These are phyloP conservation scores for Drosophila gunungcola DNA, from an alignment of 1,140 invertebrate genomes.

Conservation along the genomic window DNA sequence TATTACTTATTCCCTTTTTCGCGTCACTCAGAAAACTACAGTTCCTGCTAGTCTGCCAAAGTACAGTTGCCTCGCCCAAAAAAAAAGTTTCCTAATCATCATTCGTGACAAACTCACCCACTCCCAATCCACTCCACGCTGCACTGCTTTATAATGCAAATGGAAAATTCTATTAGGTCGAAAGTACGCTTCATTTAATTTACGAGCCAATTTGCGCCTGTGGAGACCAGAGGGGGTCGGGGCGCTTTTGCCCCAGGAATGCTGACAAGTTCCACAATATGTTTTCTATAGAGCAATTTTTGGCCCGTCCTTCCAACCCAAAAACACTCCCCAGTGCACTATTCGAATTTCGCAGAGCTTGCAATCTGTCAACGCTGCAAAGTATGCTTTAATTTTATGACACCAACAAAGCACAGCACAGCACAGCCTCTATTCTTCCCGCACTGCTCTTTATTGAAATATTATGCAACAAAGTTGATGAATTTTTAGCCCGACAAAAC, in stretches of 20 bases:
- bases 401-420: constrained; percentile 22
- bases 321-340: constrained; percentile 78
- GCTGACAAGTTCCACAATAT: constrained; percentile 66
- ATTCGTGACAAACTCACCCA: neutral
- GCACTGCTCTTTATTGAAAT: constrained; percentile 76
- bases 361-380: constrained; percentile 53
- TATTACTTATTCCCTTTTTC: neutral
- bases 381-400: constrained; percentile 80
- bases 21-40: neutral
- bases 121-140: constrained; percentile 10
- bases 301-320: neutral
- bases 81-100: constrained; percentile 37
- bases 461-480: constrained; percentile 84
- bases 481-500: constrained; percentile 73
- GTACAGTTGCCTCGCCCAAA: constrained; percentile 9
- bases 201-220: constrained; percentile 65
- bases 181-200: constrained; percentile 64
- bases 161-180: constrained; percentile 70
- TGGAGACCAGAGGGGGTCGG: neutral
- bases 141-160: constrained; percentile 58
- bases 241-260: constrained; percentile 21
- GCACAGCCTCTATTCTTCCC: constrained; percentile 1
- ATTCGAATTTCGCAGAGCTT: constrained; percentile 49
- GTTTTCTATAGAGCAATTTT: constrained; percentile 46
- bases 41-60: neutral